A percentile compares a stretch with the other conserved stretches of the same genome.
These are phyloP conservation scores for Drosophila eugracilis DNA, from an alignment of 1,140 invertebrate species.

Conservation along the genomic window DNA sequence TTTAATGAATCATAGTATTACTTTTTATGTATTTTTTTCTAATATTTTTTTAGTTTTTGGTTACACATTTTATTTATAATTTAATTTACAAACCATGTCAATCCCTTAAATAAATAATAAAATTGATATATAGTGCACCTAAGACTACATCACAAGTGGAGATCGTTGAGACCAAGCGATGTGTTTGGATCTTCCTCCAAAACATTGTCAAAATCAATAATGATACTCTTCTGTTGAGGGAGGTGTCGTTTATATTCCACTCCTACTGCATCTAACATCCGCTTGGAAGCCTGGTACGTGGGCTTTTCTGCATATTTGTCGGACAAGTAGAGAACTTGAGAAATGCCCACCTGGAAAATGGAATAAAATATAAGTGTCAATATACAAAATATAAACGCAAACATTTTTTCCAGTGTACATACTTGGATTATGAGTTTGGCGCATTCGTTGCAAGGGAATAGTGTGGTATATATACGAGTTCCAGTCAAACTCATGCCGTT, in stretches of 20 bases:
- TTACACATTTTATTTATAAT: background rate
- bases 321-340: slow-evolving; percentile 91
- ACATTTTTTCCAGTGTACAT: background rate
- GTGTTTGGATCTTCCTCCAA: slow-evolving; percentile 20
- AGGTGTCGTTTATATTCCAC: slow-evolving; percentile 86
- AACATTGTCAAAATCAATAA: slow-evolving; percentile 55
- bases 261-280: slow-evolving; percentile 91
- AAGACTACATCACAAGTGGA: slow-evolving; percentile 6
- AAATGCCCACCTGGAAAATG: slow-evolving; percentile 91
- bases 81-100: background rate
- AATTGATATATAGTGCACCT: too few species aligned
- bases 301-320: slow-evolving; percentile 91
- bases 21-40: too few species aligned
- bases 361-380: background rate
- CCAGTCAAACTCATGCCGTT: slow-evolving; percentile 91
- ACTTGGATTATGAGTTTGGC: slow-evolving; percentile 96
- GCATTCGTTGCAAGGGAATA: slow-evolving; percentile 99
- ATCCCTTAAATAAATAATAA: too few species aligned
- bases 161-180: slow-evolving; percentile 12
- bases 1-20: too few species aligned
- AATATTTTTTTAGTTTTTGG: too few species aligned
- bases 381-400: too few species aligned
- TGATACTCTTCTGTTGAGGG: slow-evolving; percentile 51
- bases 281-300: slow-evolving; percentile 90
- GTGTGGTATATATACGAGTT: slow-evolving; percentile 93